Evolutionary conservation across 2,797 vertebrate genomes (phyloP).

Genomic region (Myotis daubentonii): DNA sequence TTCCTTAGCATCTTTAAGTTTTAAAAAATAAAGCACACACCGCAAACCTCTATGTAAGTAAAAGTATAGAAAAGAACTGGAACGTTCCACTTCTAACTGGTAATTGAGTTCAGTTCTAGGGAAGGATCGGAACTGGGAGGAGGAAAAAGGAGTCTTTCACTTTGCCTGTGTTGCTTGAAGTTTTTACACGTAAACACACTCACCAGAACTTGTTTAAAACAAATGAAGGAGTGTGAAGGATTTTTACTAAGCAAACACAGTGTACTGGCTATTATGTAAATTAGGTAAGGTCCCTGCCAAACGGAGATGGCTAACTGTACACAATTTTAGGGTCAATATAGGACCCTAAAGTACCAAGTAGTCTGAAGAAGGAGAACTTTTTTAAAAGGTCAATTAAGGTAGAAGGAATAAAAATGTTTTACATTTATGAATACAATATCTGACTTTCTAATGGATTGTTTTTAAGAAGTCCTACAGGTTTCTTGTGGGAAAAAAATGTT

Average conservation of each 20-base stretch:
- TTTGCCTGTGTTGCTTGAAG: background rate
- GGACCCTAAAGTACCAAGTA: background rate
- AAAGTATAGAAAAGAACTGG: background rate
- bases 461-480: constrained; percentile 24
- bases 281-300: background rate
- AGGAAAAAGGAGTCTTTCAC: background rate
- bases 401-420: background rate
- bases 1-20: background rate
- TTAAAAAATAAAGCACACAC: background rate
- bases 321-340: background rate
- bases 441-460: background rate
- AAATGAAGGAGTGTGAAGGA: constrained; percentile 5
- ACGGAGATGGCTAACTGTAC: background rate
- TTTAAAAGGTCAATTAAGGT: background rate
- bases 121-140: background rate
- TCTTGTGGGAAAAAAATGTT: constrained; percentile 20
- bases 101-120: background rate
- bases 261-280: background rate
- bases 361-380: background rate
- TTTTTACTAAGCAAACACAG: background rate
- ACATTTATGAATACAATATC: background rate
- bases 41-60: background rate
- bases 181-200: constrained; percentile 20
- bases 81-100: background rate
- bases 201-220: constrained; percentile 32